Evolutionary conservation across 2,888 invertebrate genomes (phyloP).

Genomic region (Zeuzera pyrina): DNA sequence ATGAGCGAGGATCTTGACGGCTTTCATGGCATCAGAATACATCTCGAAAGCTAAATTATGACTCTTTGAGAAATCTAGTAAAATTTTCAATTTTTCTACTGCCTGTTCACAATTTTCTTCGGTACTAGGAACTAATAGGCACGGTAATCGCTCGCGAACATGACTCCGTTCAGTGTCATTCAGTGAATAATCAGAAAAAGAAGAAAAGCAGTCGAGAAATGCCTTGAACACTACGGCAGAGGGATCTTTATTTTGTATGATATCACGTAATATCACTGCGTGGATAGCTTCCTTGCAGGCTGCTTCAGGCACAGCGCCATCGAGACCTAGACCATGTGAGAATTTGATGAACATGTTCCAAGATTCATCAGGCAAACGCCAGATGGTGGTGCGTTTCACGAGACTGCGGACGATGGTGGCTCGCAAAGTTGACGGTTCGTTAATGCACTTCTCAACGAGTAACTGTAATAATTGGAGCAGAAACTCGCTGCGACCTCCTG

Average conservation of each 20-base stretch:
- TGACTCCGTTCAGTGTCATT: neutral
- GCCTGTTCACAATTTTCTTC: slow-evolving; percentile 13
- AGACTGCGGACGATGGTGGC: slow-evolving; percentile 8
- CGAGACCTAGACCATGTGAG: slow-evolving; percentile 7
- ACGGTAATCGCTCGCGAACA: neutral
- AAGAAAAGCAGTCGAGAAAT: neutral
- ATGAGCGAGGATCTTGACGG: slow-evolving; percentile 20
- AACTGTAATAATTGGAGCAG: slow-evolving; percentile 29
- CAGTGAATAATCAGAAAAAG: neutral
- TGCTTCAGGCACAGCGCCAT: slow-evolving; percentile 5
- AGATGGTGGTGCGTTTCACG: slow-evolving; percentile 6
- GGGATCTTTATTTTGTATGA: neutral
- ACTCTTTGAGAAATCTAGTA: slow-evolving; percentile 26
- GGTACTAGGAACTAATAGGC: neutral
- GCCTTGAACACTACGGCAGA: neutral
- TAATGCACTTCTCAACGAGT: slow-evolving; percentile 18
- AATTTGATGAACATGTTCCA: slow-evolving; percentile 5
- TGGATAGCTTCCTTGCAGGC: slow-evolving; percentile 7
- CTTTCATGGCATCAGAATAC: slow-evolving; percentile 20
- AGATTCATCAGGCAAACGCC: slow-evolving; percentile 7
- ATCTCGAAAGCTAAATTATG: slow-evolving; percentile 24
- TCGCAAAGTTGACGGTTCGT: slow-evolving; percentile 7
- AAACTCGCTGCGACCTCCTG: slow-evolving; percentile 31
- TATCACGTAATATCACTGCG: slow-evolving; percentile 3
- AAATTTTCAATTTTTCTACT: slow-evolving; percentile 14